Evolutionary conservation across 2,797 vertebrate genomes (phyloP), one percentile per base, ranked within the genome.

Genomic region (Chromis chromis): DNA sequence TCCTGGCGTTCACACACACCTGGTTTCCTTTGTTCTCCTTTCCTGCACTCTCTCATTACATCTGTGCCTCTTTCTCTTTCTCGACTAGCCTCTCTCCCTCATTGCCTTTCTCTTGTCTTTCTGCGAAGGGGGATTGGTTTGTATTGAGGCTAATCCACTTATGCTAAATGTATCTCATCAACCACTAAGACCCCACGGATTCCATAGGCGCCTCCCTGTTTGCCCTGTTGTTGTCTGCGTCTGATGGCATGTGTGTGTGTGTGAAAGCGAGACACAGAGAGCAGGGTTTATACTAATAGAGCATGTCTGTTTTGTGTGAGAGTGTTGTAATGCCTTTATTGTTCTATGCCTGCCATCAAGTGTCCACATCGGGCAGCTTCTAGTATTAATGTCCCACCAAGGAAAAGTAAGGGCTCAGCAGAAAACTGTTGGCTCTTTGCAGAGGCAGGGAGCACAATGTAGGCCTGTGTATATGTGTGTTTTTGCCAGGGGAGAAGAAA

Each of bases 81-180:
- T 74, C 46, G 27, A 16, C 46, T 31, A 49, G 49, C 27, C 52
- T 57, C 56, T 76, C 64, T 78, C 72, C 16, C 76, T 79, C 66
- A 64, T 72, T 85, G 81, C 82, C 78, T 71, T 46, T 80, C 76
- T 82, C 85, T 84, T 60, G 74, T 86, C 81, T 88, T 57, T 71
- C 70, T 77, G 74, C 62, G 56, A 71, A 68, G 82, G 86, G 88
- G 89, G 93, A 94, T 94, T 94, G 92, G 78, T 89, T 84, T 90
- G 91, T 93, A 94, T 94, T 93, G 86, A 94, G 94, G 94, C 87
- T 94, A 95, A 94, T 94, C 94, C 93, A 94, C 90, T 95, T 95
- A 94, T 88, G 70, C 88, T 93, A 91, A 94, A 95, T 94, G 93
- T 92, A 93, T 93, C 90, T 92, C 85, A 83, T 93, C 89, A 90